Base-by-base conservation (phyloP, 2,888 invertebrate genomes). In the Apodemia zela region DNA sequence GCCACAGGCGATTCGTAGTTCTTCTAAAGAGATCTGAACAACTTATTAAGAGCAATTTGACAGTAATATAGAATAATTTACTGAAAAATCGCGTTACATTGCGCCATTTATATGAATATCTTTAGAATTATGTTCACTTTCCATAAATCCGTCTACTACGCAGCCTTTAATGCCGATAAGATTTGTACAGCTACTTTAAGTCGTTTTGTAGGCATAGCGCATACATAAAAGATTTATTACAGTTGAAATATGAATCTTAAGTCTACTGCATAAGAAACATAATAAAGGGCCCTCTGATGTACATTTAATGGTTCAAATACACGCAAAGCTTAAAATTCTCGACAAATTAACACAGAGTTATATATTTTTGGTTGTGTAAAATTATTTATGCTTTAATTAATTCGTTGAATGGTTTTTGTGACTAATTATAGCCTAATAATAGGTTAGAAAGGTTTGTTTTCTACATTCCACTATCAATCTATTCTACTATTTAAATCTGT, bases 161-260 rank as follows among this genome's bases (percentile, higher is more conserved):
- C 65, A 66, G 70, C 65, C 62, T 66, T 70, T 69, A 65, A 65
- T 65, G 61, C 61, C 67, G 71, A 71, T 71, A 71, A 71, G 69
- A 71, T 71, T 70, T 63, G 60, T 60, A 67, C 66, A 69, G 66
- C 69, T 68, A 68, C 69, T 68, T 66, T 49, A 67, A 64, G 58
- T 54, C 62, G 64, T 66, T 65, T 65, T 67, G 64, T 64, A 59
- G 59, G 65, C 51, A 61, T 33, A 60, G 58, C 33, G 15, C 58
- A 61, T 21, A 8, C 29, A 58, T 58, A 47, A 17, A 58, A 29
- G 18, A 35, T 15, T 11, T 18, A 62, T 47, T 15, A 33, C 13
- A 18, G 18, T 33, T 18, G 15, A 33, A 62, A 62, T 58, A 47
- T 62, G 45, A 47, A 42, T 29, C 62, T 47, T 62, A 62, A 18